Evolutionary conservation across 2,888 invertebrate species (phyloP), one percentile per base, ranked within the genome.

Genomic region (Kryphioiulus occultus): DNA sequence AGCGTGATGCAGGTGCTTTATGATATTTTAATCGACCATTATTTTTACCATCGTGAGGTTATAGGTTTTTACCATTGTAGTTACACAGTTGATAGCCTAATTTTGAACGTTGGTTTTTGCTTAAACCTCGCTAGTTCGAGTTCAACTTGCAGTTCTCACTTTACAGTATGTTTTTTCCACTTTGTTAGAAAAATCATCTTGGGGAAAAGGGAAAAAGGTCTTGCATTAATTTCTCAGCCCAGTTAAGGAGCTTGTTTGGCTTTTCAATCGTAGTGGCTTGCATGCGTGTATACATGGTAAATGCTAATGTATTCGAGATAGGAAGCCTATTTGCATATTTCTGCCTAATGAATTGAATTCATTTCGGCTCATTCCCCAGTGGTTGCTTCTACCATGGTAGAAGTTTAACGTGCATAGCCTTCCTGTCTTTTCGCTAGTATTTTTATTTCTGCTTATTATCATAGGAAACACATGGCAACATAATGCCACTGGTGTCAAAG

Each of bases 371-470:
- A 68, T 68, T 68, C 68, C 68, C n/a, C 26, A 26, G 68, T 68
- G 26, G 26, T 68, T 26, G 10, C 26, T 68, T 26, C 68, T 68
- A 26, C 26, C 12, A 12, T 47, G 1, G 12, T 68, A 26, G 26
- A 26, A 68, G 26, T 26, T 68, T 68, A 68, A 68, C 17, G 4
- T 68, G 68, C 26, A 68, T 26, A n/a, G 68, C 68, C 26, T 26
- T 26, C 68, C 26, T 2, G n/a, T 26, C 68, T 68, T 68, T 68
- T 68, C 68, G 68, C 26, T 68, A 26, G 26, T 68, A 68, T 68
- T 68, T 68, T 68, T n/a, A 68, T 68, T 68, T 68, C 68, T 26
- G 68, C 68, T 68, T 68, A 68, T 68, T 68, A 68, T 68, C 68
- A 68, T 68, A 26, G 68, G 1, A 68, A 68, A 26, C 68, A 26